Evolutionary conservation across 2,113 vertebrate species (phyloP), one percentile per base, ranked within the genome.

Genomic region (Saimiri boliviensis): DNA sequence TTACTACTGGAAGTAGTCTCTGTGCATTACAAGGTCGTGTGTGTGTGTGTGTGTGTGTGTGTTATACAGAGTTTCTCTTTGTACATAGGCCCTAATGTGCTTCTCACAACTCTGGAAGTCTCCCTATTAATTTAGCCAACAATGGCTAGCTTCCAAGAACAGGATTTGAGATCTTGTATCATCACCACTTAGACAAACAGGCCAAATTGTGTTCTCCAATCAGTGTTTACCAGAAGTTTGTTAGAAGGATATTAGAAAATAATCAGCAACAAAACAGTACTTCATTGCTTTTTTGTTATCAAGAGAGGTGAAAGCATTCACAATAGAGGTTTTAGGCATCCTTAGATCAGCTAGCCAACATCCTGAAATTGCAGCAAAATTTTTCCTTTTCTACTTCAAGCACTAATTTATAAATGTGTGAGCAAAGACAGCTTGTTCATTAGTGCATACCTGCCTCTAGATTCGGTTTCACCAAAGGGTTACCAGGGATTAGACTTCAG

Each of bases 71-170:
- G 1, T 79, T 3, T 58, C 14, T 70, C 21, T 82, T 13, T 6
- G 13, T 20, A n/a, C 1, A 14, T n/a, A 5, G 23, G 8, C 32
- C 14, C 32, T 10, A 63, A 3, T 52, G 42, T 14, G 23, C 3
- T 52, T 13, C 52, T 86, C 20, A 79, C 8, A 76, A 73, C 8
- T n/a, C 35, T 74, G 54, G 8, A 89, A 56, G 17, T 81, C n/a
- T 90, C 8, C 40, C 1, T 94, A 25, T 16, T 54, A n/a, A 56
- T 32, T 71, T 4, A 77, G 4, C 3, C 52, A 87, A 91, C 20
- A 77, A 74, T 32, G 21, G 6, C 25, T 56, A 76, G 5, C 66
- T 82, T 92, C 52, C 42, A 54, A 94, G 60, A 89, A 14, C 0
- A 82, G 13, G 23, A 54, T 82, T 68, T 82, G 23, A 87, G 56